Conservation (phyloP, 1,140 invertebrate species). For the Lamellibrachia luymesi region DNA sequence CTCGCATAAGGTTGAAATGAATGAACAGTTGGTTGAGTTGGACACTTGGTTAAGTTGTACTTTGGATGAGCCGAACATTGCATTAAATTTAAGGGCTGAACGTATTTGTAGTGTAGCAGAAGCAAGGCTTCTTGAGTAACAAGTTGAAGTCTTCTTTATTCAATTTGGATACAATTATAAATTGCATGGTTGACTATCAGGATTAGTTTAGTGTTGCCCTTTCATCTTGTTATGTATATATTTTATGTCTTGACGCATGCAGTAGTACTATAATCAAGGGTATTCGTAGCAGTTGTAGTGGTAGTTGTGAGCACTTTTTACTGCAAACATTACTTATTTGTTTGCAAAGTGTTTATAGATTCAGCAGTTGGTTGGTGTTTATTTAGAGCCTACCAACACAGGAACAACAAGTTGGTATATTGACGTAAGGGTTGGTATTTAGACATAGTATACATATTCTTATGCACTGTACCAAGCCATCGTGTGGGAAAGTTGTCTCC, state of each 20-base stretch:
- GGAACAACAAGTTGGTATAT: not conserved
- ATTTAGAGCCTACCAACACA: not conserved
- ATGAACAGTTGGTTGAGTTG: not conserved
- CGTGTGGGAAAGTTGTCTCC: too few species aligned
- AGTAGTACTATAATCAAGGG: not conserved
- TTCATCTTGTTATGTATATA: not conserved
- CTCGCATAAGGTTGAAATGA: not conserved
- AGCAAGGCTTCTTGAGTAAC: not conserved
- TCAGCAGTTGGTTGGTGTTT: not conserved
- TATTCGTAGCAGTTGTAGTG: not conserved
- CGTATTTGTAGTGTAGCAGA: not conserved
- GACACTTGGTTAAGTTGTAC: not conserved
- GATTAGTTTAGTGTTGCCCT: not conserved
- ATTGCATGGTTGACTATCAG: not conserved
- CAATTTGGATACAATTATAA: not conserved
- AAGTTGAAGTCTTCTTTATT: not conserved
- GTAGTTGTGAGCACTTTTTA: not conserved
- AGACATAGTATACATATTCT: not conserved
- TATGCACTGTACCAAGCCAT: too few species aligned
- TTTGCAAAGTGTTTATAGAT: too few species aligned
- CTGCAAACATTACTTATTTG: not conserved
- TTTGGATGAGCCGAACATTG: not conserved
- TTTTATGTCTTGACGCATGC: not conserved
- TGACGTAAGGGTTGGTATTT: not conserved
- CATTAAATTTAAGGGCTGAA: not conserved